These are phyloP conservation scores for Philhelius pedissequus DNA, from an alignment of 2,888 invertebrate species.

Conservation along the genomic window DNA sequence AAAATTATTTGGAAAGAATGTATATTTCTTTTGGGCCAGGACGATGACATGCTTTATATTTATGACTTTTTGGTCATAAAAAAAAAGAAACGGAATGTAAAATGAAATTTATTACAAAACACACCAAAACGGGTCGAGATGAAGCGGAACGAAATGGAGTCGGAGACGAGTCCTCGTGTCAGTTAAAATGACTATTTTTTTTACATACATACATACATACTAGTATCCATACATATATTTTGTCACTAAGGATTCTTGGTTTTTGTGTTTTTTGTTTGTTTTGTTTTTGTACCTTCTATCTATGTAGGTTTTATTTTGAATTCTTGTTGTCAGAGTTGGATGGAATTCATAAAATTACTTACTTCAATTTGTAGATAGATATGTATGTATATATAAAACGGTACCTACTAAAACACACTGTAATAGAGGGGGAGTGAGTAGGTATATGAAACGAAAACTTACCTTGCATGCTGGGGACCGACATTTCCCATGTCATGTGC, in stretches of 20 bases:
- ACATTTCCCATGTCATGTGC: conserved; percentile 89
- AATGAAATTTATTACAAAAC: conserved; percentile 64
- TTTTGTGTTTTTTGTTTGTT: conserved; percentile 17
- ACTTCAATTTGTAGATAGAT: conserved; percentile 13
- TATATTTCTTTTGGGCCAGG: conserved; percentile 55
- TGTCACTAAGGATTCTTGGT: conserved; percentile 60
- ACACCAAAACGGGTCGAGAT: conserved; percentile 15
- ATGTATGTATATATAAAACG: neutral
- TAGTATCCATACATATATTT: conserved; percentile 12
- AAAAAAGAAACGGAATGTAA: conserved; percentile 56
- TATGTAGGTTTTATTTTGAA: conserved; percentile 49
- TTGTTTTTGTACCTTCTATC: conserved; percentile 16
- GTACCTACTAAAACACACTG: neutral
- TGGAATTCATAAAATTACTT: conserved; percentile 61
- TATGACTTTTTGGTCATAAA: conserved; percentile 66
- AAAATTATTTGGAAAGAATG: conserved; percentile 27
- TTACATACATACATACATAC: too few species aligned
- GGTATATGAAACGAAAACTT: conserved; percentile 72
- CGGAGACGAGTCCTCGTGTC: conserved; percentile 39
- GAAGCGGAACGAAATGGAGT: conserved; percentile 12
- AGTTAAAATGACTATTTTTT: conserved; percentile 53
- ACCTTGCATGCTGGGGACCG: conserved; percentile 91
- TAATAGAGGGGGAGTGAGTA: conserved; percentile 12
- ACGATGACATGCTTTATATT: conserved; percentile 61
- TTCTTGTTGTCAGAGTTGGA: conserved; percentile 33